Base-by-base conservation (phyloP, 2,797 vertebrate species). In the Lateolabrax maculatus region DNA sequence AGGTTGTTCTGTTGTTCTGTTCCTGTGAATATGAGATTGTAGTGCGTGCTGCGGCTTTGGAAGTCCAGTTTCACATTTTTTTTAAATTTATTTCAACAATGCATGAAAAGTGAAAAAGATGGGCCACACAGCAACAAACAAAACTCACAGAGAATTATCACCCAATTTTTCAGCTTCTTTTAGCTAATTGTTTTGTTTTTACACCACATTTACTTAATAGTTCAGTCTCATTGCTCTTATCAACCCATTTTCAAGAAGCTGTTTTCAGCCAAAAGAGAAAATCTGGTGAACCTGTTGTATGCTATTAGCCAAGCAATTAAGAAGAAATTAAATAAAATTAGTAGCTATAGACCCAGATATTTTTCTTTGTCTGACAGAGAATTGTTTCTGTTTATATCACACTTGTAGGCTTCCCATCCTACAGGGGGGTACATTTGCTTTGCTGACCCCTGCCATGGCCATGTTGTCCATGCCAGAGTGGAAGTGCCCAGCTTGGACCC, bases 401-500 rank as follows among this genome's bases (percentile, higher is more conserved):
- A 39, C 21, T 10, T 46, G 8, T 64, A 99, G 98, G 90, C 94
- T 99, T 79, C 98, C 98, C 80, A 97, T 99, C 84, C 93, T 99
- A 29, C 98, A 98, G 92, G 98, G 98, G 65, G 97, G 97, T 0
- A 97, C 98, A 0, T 97, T 99, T 83, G 88, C 95, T 4, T 94
- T 99, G 34, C 41, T 99, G 86, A 95, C 96, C 0, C 97, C 98
- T 1, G 96, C 96, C 31, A 87, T 97, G 90, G 94, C 97, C 60
- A 95, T 99, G 95, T 86, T 99, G 57, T 97, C 97, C 53, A 96
- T 96, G 78, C 97, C 97, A 2, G 77, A 90, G 4, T 97, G 96
- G 96, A 94, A 91, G 41, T 99, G 98, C 80, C 97, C 98, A 4
- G 93, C 90, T 4, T 99, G 97, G 98, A 99, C 97, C 0, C 92